Conservation (phyloP, 2,888 invertebrate species). For the Melanchra persicariae region DNA sequence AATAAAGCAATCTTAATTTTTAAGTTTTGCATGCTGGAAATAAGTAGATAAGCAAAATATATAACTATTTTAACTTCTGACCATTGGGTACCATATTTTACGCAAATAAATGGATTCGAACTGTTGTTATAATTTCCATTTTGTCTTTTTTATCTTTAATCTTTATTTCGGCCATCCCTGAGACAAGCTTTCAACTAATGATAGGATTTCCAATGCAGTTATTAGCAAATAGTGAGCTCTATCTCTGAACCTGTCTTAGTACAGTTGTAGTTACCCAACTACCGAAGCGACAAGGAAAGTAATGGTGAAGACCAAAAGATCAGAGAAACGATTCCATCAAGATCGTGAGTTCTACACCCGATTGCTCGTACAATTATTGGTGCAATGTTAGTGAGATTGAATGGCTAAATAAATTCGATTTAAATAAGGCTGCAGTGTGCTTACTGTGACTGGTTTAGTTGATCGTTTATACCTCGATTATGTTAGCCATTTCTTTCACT, state of each 20-base stretch:
- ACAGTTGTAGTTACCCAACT: neutral
- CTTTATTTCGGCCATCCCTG: no score
- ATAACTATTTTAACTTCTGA: no score
- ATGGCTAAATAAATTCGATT: slow-evolving; percentile 60
- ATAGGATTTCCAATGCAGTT: neutral
- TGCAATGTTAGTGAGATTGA: slow-evolving; percentile 56
- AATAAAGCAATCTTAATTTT: no score
- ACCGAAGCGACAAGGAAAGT: slow-evolving; percentile 36
- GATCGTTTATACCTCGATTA: slow-evolving; percentile 37
- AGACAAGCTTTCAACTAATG: neutral
- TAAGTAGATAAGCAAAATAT: no score
- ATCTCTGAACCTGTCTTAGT: slow-evolving; percentile 13
- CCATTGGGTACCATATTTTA: no score
- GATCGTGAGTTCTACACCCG: slow-evolving; percentile 58
- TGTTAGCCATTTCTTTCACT: slow-evolving; percentile 40
- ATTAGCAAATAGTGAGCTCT: slow-evolving; percentile 8
- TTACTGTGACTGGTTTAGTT: slow-evolving; percentile 52
- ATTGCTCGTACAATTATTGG: slow-evolving; percentile 58
- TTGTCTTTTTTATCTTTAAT: neutral
- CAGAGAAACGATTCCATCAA: slow-evolving; percentile 55
- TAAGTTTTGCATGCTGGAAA: no score
- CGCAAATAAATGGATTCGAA: neutral
- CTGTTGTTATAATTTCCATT: neutral
- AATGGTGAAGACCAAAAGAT: slow-evolving; percentile 61
- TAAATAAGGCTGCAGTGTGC: slow-evolving; percentile 55